Base-by-base conservation (phyloP, 2,888 invertebrate species). In the Rhynchonema sp. region DNA sequence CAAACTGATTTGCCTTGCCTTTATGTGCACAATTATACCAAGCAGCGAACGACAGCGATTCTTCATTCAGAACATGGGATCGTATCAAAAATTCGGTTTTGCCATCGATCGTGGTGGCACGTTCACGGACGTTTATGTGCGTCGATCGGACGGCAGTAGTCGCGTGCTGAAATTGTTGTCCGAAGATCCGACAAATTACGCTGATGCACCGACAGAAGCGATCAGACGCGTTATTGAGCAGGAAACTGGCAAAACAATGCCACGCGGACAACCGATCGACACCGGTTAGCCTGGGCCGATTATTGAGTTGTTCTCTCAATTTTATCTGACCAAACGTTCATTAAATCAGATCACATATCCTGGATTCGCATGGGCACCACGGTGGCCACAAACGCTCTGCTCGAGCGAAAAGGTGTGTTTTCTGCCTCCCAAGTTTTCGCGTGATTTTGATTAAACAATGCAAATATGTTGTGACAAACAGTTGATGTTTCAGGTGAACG, bases 361-460 rank as follows among this genome's bases (percentile, higher is more conserved):
- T 96, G 91, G 81, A 90, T 99, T 60, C 80, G 98, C 57, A 99
- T 99, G 96, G 98, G 98, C 1, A 98, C 98, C 0, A 98, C 98
- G 0, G 96, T 99, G 0, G 98, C 96, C 0, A 98, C 98, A 0
- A 98, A 98, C 76, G 96, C 98, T 0, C 77, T 98, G 28, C 77
- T 98, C 22, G 98, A 98, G 74, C 80, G 96, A 59, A 94, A 94
- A 74, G 98, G 98, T n/a, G n/a, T n/a, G n/a, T n/a, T n/a, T n/a
- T n/a, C n/a, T n/a, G n/a, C n/a, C n/a, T n/a, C n/a, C n/a, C n/a
- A n/a, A n/a, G n/a, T n/a, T n/a, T n/a, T n/a, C n/a, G n/a, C n/a
- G n/a, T n/a, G n/a, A n/a, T n/a, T n/a, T n/a, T n/a, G n/a, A n/a
- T n/a, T n/a, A n/a, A n/a, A n/a, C n/a, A n/a, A n/a, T n/a, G n/a